A percentile compares a stretch with the other conserved stretches of the same genome.
Conservation (phyloP, 2,797 vertebrate genomes). For the Protosalanx chinensis region DNA sequence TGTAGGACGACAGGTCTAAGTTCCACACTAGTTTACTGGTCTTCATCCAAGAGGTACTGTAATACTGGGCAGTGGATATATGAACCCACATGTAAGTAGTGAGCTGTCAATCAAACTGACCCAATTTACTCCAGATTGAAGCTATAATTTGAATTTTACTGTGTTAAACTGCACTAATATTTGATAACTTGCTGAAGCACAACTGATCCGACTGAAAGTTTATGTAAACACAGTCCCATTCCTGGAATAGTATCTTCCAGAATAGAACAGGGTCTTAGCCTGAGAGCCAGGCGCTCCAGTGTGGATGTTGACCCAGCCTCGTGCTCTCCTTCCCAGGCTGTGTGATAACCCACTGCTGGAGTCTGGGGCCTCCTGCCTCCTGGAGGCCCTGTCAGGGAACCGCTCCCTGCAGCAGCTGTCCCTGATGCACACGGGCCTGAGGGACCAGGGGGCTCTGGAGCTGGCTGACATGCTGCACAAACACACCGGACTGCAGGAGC, state of each 20-base stretch:
- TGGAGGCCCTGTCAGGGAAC: slow-evolving; percentile 82
- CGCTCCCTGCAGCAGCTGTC: slow-evolving; percentile 78
- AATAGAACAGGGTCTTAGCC: neutral
- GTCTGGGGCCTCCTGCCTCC: slow-evolving; percentile 71
- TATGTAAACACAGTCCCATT: neutral
- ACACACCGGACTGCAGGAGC: slow-evolving; percentile 79
- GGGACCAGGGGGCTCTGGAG: slow-evolving; percentile 73
- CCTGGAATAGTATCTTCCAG: neutral
- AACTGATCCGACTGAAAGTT: neutral
- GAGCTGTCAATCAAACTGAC: neutral
- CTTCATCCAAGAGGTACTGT: neutral
- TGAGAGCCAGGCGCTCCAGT: neutral
- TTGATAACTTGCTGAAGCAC: neutral
- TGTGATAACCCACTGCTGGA: slow-evolving; percentile 84
- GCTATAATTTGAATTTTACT: neutral
- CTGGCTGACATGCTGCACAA: slow-evolving; percentile 73
- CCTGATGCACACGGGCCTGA: slow-evolving; percentile 86
- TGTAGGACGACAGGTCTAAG: neutral
- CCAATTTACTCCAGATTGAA: too few relatives aligned
- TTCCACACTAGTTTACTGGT: neutral
- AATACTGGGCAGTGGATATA: neutral
- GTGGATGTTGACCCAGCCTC: neutral
- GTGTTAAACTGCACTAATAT: neutral
- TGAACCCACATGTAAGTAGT: neutral
- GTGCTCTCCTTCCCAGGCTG: slow-evolving; percentile 59